Conservation (phyloP, 2,797 vertebrate genomes). For the Echeneis naucrates region DNA sequence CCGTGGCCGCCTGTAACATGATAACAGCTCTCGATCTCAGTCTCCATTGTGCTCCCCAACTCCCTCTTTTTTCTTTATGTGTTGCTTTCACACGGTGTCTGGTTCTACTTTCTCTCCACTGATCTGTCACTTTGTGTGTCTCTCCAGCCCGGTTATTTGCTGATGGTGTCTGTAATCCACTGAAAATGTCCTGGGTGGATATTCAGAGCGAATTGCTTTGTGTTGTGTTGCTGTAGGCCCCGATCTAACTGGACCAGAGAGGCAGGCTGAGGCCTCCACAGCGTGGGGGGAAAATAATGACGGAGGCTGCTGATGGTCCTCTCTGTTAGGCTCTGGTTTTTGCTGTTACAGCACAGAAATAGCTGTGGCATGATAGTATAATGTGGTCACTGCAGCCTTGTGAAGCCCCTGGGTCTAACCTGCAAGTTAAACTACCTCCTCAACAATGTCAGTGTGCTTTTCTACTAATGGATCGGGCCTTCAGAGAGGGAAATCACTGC, state of each 20-base stretch:
- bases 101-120: slow-evolving; percentile 25
- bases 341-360: slow-evolving; percentile 30
- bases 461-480: background rate
- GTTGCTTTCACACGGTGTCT: slow-evolving; percentile 1
- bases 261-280: slow-evolving; percentile 23
- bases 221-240: slow-evolving; percentile 53
- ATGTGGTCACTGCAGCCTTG: slow-evolving; percentile 21
- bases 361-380: slow-evolving; percentile 19
- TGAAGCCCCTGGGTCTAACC: slow-evolving; percentile 9
- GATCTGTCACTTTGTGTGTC: slow-evolving; percentile 10
- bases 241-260: slow-evolving; percentile 41
- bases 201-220: slow-evolving; percentile 58
- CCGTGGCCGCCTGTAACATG: slow-evolving; percentile 26
- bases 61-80: slow-evolving; percentile 27
- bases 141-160: slow-evolving; percentile 41
- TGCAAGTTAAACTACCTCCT: slow-evolving; percentile 12
- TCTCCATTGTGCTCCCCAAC: slow-evolving; percentile 29
- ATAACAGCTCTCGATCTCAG: slow-evolving; percentile 47
- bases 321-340: slow-evolving; percentile 20
- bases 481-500: background rate
- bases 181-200: slow-evolving; percentile 54
- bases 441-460: slow-evolving; percentile 8
- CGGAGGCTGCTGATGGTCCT: slow-evolving; percentile 39
- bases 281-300: slow-evolving; percentile 42
- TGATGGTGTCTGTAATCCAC: slow-evolving; percentile 51